Evolutionary conservation across 2,797 vertebrate genomes (phyloP), one percentile per base, ranked within the genome.

Genomic region (Tokudaia muenninki): DNA sequence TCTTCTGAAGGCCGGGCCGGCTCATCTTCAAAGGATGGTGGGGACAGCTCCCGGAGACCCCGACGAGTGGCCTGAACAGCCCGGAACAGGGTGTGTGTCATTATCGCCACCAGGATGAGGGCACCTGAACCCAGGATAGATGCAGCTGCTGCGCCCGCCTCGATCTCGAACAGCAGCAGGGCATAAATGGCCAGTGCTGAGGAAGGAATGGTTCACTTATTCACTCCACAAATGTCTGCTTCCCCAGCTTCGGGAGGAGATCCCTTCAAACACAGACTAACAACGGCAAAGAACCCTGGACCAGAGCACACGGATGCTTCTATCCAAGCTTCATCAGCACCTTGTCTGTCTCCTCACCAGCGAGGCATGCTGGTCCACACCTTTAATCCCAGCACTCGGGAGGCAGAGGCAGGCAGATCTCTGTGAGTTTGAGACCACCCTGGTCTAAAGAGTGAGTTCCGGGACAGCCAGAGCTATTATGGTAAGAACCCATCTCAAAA

Each of bases 151-250:
- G 99, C 99, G 0, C 98, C 99, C 0, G 99, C 99, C 98, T 99
- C 99, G 0, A 98, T 98, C 94, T 99, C 99, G 34, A 99, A 99
- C 83, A 99, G 98, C 97, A 99, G 98, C 94, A 99, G 98, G 99
- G 99, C 98, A 55, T 99, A 99, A 93, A 99, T 99, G 92, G 99
- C 99, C 89, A 99, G 98, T 0, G 99, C 99, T 99, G 98, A 34
- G 87, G 72, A 74, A 91, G 82, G 92, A 0, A 50, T 0, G 2
- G 47, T 8, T 78, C 29, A 13, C 6, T 96, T 41, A 92, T 17
- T 91, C 80, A 70, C 4, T 79, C 81, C 29, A 31, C 50, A 95
- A 78, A 77, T 1, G 2, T 44, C 19, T 72, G 61, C 16, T 55
- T 63, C 55, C 74, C 78, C 78, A 70, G 55, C 19, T 17, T 41